These are phyloP conservation scores for Drosophila borealis DNA, from an alignment of 2,888 invertebrate species.

Conservation along the genomic window DNA sequence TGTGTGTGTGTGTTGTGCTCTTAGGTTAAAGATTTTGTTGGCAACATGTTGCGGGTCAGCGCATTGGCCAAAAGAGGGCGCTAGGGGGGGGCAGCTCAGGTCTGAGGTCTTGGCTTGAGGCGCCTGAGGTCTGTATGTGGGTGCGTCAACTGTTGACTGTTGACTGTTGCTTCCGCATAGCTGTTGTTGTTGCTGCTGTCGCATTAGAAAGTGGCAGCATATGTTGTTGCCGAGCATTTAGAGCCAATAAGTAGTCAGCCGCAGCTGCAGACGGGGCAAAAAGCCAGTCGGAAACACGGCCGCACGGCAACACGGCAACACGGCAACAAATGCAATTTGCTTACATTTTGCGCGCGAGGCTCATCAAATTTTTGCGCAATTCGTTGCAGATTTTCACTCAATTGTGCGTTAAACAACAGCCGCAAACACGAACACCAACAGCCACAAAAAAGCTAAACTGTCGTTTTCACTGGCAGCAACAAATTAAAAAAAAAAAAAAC, in stretches of 20 bases:
- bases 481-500: constrained; percentile 11
- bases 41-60: constrained; percentile 38
- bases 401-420: constrained; percentile 51
- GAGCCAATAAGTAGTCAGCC: constrained; percentile 35
- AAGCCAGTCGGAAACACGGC: constrained; percentile 1
- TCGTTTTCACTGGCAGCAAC: constrained; percentile 62
- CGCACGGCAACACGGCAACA: constrained; percentile 1
- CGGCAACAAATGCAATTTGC: constrained; percentile 32
- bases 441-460: constrained; percentile 43
- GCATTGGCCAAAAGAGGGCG: constrained; percentile 13
- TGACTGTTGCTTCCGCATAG: constrained; percentile 42
- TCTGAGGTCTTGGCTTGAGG: background rate
- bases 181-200: constrained; percentile 20
- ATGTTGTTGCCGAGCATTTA: constrained; percentile 41
- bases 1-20: too few species aligned
- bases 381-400: constrained; percentile 71
- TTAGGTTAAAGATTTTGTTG: constrained; percentile 5
- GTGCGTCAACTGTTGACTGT: constrained; percentile 38
- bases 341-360: constrained; percentile 20
- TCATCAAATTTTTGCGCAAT: constrained; percentile 56
- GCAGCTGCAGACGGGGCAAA: constrained; percentile 8
- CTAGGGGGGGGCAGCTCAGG: constrained; percentile 2
- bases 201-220: constrained; percentile 68
- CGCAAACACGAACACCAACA: constrained; percentile 6
- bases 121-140: constrained; percentile 20